Conservation (phyloP, 2,797 vertebrate species). For the Agapornis canus region DNA sequence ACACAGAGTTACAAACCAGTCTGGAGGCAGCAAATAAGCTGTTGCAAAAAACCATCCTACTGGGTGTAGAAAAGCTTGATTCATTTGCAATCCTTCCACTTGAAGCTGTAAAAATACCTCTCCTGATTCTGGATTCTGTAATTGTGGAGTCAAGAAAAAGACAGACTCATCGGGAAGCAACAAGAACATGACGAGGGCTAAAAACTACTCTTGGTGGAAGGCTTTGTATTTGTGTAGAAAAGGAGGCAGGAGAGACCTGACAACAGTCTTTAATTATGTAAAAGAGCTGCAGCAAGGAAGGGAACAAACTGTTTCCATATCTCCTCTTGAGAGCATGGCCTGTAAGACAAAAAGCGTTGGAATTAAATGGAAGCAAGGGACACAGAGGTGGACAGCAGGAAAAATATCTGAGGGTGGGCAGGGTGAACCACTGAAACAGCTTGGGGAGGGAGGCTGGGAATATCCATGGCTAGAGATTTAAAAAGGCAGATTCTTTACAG, state of each 20-base stretch:
- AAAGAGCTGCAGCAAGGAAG: neutral
- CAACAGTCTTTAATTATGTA: neutral
- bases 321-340: neutral
- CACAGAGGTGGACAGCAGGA: neutral
- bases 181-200: neutral
- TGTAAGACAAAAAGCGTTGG: neutral
- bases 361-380: neutral
- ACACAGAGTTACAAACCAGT: neutral
- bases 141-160: neutral
- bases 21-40: neutral
- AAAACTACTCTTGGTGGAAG: neutral
- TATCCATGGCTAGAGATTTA: neutral
- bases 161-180: neutral
- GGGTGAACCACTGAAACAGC: neutral
- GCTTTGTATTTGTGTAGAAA: neutral
- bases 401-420: neutral
- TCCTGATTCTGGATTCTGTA: neutral
- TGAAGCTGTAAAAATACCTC: neutral
- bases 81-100: neutral
- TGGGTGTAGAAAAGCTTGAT: neutral
- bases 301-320: neutral
- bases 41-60: neutral
- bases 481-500: neutral
- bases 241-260: neutral
- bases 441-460: neutral